Conservation (phyloP, 2,888 invertebrate genomes). For the Trilocha varians region DNA sequence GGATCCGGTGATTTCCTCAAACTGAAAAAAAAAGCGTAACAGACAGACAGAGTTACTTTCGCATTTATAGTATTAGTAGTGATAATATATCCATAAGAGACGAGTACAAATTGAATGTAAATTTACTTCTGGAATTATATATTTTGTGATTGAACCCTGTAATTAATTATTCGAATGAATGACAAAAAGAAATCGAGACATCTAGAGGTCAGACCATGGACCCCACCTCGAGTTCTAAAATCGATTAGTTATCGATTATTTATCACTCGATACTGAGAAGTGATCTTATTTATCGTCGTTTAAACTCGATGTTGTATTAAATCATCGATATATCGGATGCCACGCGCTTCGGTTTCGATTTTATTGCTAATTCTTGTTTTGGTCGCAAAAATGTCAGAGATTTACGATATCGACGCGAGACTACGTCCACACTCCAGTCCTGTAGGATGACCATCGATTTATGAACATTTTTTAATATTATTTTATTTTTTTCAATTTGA, state of each 20-base stretch:
- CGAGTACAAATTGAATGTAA: too few species aligned
- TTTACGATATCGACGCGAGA: constrained; percentile 38
- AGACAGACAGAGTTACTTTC: too few species aligned
- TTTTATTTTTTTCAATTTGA: neutral
- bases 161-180: neutral
- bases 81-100: too few species aligned
- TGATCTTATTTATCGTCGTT: constrained; percentile 4
- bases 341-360: constrained; percentile 10
- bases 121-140: too few species aligned
- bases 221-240: neutral
- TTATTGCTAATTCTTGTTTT: constrained; percentile 34
- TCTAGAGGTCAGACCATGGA: neutral
- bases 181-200: neutral
- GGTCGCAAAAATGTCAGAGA: constrained; percentile 43
- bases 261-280: constrained; percentile 4
- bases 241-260: too few species aligned
- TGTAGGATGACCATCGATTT: neutral
- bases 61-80: too few species aligned
- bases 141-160: too few species aligned
- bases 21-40: too few species aligned
- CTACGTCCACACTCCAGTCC: constrained; percentile 19
- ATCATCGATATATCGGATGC: constrained; percentile 5
- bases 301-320: constrained; percentile 4
- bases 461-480: neutral
- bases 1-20: too few species aligned